Base-by-base conservation (phyloP, 2,888 invertebrate species). In the Latrodectus hesperus region DNA sequence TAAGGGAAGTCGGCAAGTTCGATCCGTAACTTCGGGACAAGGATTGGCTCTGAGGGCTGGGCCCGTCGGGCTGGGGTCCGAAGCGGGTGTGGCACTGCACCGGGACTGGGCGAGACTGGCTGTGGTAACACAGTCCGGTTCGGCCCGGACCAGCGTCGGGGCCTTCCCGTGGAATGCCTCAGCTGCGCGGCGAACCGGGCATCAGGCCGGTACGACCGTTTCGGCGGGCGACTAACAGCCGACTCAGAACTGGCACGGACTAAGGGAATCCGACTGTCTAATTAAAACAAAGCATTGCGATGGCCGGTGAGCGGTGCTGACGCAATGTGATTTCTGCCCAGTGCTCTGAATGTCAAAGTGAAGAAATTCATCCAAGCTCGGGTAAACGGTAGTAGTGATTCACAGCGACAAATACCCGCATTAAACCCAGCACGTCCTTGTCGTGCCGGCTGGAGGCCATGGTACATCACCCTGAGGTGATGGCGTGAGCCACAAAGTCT, bases 31-130 rank as follows among this genome's bases (percentile, higher is more conserved):
- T 93, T 93, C 94, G 94, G 94, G 93, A 94, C 93, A 95, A 94
- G 94, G 94, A 95, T 95, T 95, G 94, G 94, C 94, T 95, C 94
- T 94, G 94, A 94, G 94, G 94, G 93, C 94, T 93, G 94, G 94
- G 94, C 93, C 93, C 93, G 93, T 93, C 93, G 93, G 93, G 94
- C 93, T 93, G 93, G 93, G 93, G 93, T 92, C 92, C 92, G 92
- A 93, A 92, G 92, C 91, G 91, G 92, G 91, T 89, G 89, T 84
- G 90, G 90, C 89, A 84, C 89, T 88, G 86, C 88, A 74, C 88
- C 91, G 89, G 91, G 91, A 89, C 91, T 91, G 91, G 90, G 90
- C 90, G 90, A 90, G 89, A 90, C 90, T 89, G 86, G 65, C 84
- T 55, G 55, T 16, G 16, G 55, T 5, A 16, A 55, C 16, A 9